Base-by-base conservation (phyloP, 2,113 vertebrate species). In the Galeopterus variegatus region DNA sequence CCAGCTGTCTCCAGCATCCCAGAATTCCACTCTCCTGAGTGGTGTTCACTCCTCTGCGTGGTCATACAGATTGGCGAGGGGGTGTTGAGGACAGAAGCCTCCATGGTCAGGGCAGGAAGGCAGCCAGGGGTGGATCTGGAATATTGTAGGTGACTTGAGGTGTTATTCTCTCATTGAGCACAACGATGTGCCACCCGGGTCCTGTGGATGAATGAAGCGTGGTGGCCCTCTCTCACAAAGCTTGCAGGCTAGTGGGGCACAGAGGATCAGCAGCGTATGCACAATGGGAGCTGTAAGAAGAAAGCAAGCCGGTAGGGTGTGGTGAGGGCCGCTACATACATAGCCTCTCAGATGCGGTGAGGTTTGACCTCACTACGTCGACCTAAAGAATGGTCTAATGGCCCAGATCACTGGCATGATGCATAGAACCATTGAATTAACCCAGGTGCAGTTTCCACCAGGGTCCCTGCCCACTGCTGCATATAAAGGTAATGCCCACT, bases 181-280 rank as follows among this genome's bases (percentile, higher is more conserved):
- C 21, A 26, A 18, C 13, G 1, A 3, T n/a, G 45, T 0, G 1
- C 70, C 23, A 36, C 58, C 17, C 6, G 4, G 23, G 13, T 60
- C 26, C 15, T 9, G 1, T 0, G 36, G 45, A 18, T 58, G 15
- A 84, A 52, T 7, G 26, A 67, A 60, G 3, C 4, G 0, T 31
- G 24, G 24, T 6, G 3, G 0, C 6, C 14, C 18, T 13, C 41
- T 65, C 15, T 15, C 69, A 64, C 28, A 10, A 31, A 67, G 10
- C 2, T 8, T 41, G 3, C 60, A 14, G 73, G 60, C 26, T 28
- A 6, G 1, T 8, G 2, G 8, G 24, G 21, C 41, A 64, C 19
- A 58, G 11, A 26, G 21, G 9, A 8, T 7, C 31, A 28, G 19
- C 5, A 36, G 1, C 0, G 0, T 6, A 2, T 4, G 2, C 0